Conservation (phyloP, 1,140 invertebrate genomes). For the Limonius californicus region DNA sequence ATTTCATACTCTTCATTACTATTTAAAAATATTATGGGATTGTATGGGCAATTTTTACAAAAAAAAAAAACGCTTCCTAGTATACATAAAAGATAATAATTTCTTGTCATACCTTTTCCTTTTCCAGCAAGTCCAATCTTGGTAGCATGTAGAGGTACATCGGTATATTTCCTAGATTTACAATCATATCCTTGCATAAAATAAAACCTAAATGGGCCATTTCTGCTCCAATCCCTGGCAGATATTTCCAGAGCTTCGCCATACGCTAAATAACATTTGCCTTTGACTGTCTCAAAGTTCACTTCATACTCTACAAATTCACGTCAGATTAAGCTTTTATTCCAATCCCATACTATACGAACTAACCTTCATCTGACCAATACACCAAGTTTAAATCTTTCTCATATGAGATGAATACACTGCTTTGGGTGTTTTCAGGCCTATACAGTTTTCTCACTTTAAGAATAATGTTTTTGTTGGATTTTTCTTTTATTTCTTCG, state of each 20-base stretch:
- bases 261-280: constrained; percentile 62
- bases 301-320: constrained; percentile 38
- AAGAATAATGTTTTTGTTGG: constrained; percentile 58
- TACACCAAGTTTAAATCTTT: constrained; percentile 72
- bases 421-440: constrained; percentile 71
- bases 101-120: constrained; percentile 56
- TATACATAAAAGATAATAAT: neutral
- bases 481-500: constrained; percentile 31
- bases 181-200: constrained; percentile 68
- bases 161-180: constrained; percentile 54
- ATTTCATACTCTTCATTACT: too few relatives aligned
- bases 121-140: constrained; percentile 58
- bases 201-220: constrained; percentile 72
- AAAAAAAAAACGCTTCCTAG: too few relatives aligned
- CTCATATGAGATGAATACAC: constrained; percentile 52
- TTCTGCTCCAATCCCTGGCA: constrained; percentile 58
- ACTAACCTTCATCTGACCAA: constrained; percentile 74
- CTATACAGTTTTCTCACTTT: constrained; percentile 70
- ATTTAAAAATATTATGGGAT: too few relatives aligned
- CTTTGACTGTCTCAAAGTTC: constrained; percentile 52
- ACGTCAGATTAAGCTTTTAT: too few relatives aligned
- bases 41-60: too few relatives aligned
- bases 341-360: too few relatives aligned
- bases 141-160: constrained; percentile 59
- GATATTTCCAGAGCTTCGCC: constrained; percentile 53